These are phyloP conservation scores for Lithophane socia DNA, from an alignment of 2,888 invertebrate species.

Conservation along the genomic window DNA sequence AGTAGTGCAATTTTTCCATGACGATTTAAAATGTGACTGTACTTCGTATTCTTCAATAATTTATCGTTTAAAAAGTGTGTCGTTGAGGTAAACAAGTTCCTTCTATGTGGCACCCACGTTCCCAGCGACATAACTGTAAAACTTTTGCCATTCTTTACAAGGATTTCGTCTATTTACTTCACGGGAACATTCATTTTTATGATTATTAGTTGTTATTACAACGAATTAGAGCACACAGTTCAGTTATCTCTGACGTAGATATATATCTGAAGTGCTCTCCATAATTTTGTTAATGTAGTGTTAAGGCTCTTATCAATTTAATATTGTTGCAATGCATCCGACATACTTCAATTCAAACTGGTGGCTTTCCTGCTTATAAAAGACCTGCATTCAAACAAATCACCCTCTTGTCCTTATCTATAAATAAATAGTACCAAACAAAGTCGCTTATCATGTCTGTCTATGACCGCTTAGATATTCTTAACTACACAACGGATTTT, in stretches of 20 bases:
- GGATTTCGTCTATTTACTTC: slow-evolving; percentile 21
- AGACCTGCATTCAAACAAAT: background rate
- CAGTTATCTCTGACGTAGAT: background rate
- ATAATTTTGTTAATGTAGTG: slow-evolving; percentile 7
- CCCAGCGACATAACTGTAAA: slow-evolving; percentile 15
- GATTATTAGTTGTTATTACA: slow-evolving; percentile 30
- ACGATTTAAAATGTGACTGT: background rate
- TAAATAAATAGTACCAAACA: background rate
- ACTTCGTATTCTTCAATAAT: background rate
- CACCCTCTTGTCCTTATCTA: background rate
- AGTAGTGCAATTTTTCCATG: background rate
- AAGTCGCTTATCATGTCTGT: background rate
- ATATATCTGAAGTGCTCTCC: slow-evolving; percentile 23
- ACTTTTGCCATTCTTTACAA: slow-evolving; percentile 31
- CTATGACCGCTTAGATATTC: background rate
- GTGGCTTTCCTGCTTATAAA: background rate
- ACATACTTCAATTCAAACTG: slow-evolving; percentile 1
- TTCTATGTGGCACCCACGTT: slow-evolving; percentile 10
- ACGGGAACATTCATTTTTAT: slow-evolving; percentile 30
- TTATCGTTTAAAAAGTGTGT: slow-evolving; percentile 11
- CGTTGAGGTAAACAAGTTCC: slow-evolving; percentile 15
- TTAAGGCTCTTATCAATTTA: background rate
- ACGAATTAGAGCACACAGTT: slow-evolving; percentile 10
- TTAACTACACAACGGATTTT: background rate
- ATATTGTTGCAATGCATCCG: background rate